A percentile compares a stretch with the other conserved stretches of the same genome.
These are phyloP conservation scores for Barbus barbus DNA, from an alignment of 2,113 vertebrate genomes.

Conservation along the genomic window DNA sequence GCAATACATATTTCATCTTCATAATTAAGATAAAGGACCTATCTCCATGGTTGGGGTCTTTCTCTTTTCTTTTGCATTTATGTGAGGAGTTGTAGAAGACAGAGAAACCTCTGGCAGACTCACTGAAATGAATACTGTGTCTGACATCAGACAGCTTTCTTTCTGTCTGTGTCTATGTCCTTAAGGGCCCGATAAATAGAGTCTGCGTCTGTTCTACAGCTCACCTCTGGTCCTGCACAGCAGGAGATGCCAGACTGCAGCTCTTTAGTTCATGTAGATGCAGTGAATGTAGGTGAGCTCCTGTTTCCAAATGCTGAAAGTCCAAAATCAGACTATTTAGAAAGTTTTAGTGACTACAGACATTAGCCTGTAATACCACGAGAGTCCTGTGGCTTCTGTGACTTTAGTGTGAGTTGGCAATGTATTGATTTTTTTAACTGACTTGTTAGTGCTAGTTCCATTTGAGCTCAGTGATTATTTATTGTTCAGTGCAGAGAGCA, in stretches of 20 bases:
- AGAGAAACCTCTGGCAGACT: conserved; percentile 18
- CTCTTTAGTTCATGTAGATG: neutral
- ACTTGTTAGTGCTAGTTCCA: conserved; percentile 39
- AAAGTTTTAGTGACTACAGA: neutral
- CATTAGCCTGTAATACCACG: neutral
- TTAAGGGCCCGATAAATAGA: conserved; percentile 20
- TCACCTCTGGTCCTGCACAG: conserved; percentile 12
- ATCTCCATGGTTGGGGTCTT: neutral
- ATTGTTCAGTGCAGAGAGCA: conserved; percentile 7
- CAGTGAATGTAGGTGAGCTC: neutral
- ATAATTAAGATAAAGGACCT: neutral
- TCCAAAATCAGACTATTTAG: neutral
- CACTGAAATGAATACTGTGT: neutral
- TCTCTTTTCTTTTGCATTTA: neutral
- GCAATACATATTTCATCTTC: neutral
- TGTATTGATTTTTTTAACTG: conserved; percentile 43
- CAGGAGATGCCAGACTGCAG: neutral
- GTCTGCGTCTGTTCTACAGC: conserved; percentile 11
- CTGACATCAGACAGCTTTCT: neutral
- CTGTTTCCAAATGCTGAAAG: neutral
- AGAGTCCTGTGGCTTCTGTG: neutral
- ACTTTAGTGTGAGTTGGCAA: neutral
- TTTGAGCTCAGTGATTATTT: conserved; percentile 33
- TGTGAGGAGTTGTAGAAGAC: neutral
- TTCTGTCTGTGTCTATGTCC: neutral